Percentiles rank a stretch among this genome's conserved stretches.
phyloP scores from a whole-genome alignment of 2,888 invertebrate genomes.

The Lepidocyrtoides sp. region DNA sequence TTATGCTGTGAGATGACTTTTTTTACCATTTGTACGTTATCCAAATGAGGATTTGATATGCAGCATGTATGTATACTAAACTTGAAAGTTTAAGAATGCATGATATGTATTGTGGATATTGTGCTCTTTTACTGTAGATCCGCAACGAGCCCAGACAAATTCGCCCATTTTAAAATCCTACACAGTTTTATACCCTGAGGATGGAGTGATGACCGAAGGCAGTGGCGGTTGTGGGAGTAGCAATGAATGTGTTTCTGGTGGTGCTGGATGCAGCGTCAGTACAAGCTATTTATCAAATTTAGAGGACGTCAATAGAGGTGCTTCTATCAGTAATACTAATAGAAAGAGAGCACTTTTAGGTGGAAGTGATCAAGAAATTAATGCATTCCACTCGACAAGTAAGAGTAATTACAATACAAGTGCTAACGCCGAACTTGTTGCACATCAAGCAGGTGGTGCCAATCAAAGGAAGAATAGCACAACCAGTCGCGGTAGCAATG shows the following conservation, averaged over 20 bases:
- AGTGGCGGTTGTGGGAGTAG: constrained; percentile 21
- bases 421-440: not conserved
- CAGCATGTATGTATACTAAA: not conserved
- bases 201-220: constrained; percentile 65
- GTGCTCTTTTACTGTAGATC: constrained; percentile 77
- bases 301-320: not conserved
- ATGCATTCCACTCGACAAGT: not conserved
- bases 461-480: constrained; percentile 44
- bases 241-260: not conserved
- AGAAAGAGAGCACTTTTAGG: constrained; percentile 45
- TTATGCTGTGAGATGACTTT: not conserved
- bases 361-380: constrained; percentile 67
- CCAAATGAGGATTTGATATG: too few relatives aligned
- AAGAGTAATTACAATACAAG: constrained; percentile 20
- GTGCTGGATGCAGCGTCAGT: constrained; percentile 60
- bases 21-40: not conserved
- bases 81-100: not conserved
- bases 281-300: constrained; percentile 62
- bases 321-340: not conserved
- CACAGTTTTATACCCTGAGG: constrained; percentile 83
- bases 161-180: constrained; percentile 85
- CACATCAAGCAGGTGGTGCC: constrained; percentile 50
- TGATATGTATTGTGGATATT: not conserved
- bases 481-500: constrained; percentile 34
- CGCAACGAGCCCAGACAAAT: constrained; percentile 82